Base-by-base conservation (phyloP, 2,797 vertebrate genomes). In the Pteronotus mesoamericanus region DNA sequence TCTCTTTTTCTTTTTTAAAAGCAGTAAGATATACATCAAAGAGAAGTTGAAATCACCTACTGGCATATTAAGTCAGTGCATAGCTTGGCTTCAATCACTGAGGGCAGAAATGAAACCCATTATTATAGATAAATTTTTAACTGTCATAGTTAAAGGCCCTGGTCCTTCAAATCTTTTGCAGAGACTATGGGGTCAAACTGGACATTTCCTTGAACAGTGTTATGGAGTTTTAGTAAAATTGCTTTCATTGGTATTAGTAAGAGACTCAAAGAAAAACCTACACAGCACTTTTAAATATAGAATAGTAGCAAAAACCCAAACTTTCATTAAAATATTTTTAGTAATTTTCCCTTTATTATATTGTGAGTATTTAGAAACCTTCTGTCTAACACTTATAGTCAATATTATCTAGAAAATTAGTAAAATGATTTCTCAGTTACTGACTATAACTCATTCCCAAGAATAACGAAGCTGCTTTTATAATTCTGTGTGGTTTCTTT, bases 1-100 rank as follows among this genome's bases (percentile, higher is more conserved):
- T 24, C 79, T 77, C 66, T 29, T 79, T 64, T 75, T 26, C 83
- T 86, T 95, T 93, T 74, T 75, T 86, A 61, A 95, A 96, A 88
- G 42, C 77, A 68, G 71, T 95, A 93, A 88, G 87, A 46, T 68
- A 92, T 7, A 61, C n/a, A 94, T 72, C 80, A 96, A 92, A 97
- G 14, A 11, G 80, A 59, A 64, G 2, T 61, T 44, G 21, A 94
- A 95, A 46, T 94, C 51, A 1, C 5, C 5, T 34, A 74, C 46
- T 92, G 82, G 48, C 22, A 21, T 32, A 71, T 71, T 48, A 78
- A 95, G 37, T 79, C 86, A 72, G 29, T 94, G 26, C 19, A 34
- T 77, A 89, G 80, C 19, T 86, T 87, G 61, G 14, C 92, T 94
- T 96, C 69, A 96, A 5, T 94, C 68, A 86, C n/a, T 24, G 37